Base-by-base conservation (phyloP, 2,113 vertebrate species). In the Hassar affinis region DNA sequence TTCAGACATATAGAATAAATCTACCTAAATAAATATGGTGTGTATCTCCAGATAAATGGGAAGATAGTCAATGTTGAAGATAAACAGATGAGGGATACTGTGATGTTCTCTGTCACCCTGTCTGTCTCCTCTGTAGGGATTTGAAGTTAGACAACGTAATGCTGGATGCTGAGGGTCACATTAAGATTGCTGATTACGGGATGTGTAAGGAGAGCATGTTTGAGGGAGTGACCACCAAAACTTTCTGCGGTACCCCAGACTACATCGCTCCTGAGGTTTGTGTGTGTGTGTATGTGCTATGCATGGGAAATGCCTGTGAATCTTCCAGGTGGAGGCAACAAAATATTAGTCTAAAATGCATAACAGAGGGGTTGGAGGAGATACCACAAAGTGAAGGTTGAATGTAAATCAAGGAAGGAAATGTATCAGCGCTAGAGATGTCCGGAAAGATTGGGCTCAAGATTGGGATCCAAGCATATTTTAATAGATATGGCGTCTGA, bases 201-300 rank as follows among this genome's bases (percentile, higher is more conserved):
- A 99, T 99, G 98, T 99, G 97, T 91, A 99, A 99, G 89, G 98
- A 99, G 27, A 96, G 96, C 54, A 98, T 99, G 96, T 78, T 88
- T 0, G 94, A 99, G 0, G 97, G 94, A 17, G 88, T 97, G 87
- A 97, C 96, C 0, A 99, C 98, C 79, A 96, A 98, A 90, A 99
- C 98, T 83, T 99, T 99, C 95, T 99, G 97, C 52, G 98, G 98
- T 78, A 99, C 98, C 75, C 98, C 98, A 0, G 98, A 99, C 92
- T 99, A 99, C 92, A 99, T 99, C 2, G 97, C 98, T 61, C 98
- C 98, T 0, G 98, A 99, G 97, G 98, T 99, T 91, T 68, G 54
- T 85, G 45, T 35, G n/a, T 35, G 69, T 85, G 33, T 25, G 45
- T 74, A 27, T 89, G 11, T 88, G 71, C 95, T 87, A 78, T 95